A percentile compares a stretch with the other conserved stretches of the same genome.
These are phyloP conservation scores for Sesamia nonagrioides DNA, from an alignment of 1,140 invertebrate species.

Conservation along the genomic window DNA sequence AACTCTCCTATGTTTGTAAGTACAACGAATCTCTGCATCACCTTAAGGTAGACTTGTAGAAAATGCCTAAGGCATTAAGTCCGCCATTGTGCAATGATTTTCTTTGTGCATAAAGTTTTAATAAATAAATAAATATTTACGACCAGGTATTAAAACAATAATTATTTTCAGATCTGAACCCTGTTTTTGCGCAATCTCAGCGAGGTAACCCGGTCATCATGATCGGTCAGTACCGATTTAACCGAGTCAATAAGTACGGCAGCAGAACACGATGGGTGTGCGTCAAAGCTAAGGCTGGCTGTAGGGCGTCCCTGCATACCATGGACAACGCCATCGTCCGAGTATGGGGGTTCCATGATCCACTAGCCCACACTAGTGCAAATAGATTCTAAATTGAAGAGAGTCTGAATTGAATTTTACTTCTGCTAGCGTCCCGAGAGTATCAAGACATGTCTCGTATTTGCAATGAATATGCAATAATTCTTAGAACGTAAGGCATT, in stretches of 20 bases:
- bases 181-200: constrained; percentile 80
- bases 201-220: constrained; percentile 84
- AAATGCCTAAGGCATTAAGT: no score
- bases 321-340: constrained; percentile 83
- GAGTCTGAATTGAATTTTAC: neutral
- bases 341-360: constrained; percentile 83
- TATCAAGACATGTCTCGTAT: constrained; percentile 24
- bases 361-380: constrained; percentile 77
- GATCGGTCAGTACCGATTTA: constrained; percentile 83
- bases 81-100: no score
- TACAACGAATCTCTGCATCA: no score
- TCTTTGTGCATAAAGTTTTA: no score
- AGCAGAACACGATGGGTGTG: constrained; percentile 82
- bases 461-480: constrained; percentile 39
- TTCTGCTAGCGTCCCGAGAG: neutral
- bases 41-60: no score
- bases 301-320: constrained; percentile 79
- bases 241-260: constrained; percentile 80
- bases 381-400: constrained; percentile 73
- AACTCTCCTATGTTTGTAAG: no score
- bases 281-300: constrained; percentile 82
- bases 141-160: constrained; percentile 56
- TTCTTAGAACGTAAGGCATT: constrained; percentile 12
- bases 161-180: constrained; percentile 77
- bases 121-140: no score